phyloP scores from a whole-genome alignment of 2,888 invertebrate genomes.

The Endotricha flammealis region DNA sequence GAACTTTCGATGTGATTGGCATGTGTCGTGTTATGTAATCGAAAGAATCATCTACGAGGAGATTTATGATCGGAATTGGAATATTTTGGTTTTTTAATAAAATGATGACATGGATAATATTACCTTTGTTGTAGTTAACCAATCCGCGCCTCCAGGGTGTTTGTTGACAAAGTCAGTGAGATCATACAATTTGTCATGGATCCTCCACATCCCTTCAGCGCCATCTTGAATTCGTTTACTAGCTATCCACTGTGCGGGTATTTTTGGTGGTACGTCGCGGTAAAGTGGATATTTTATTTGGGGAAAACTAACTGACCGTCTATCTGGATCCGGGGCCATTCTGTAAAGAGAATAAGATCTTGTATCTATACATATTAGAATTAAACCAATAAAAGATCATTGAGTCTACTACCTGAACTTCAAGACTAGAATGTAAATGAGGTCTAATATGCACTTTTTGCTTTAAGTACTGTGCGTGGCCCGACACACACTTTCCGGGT shows the following conservation, averaged over 20 bases:
- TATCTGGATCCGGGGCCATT: slow-evolving; percentile 49
- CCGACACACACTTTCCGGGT: too few species aligned
- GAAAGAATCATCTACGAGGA: too few species aligned
- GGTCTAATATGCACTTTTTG: too few species aligned
- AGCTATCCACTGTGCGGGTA: slow-evolving; percentile 78
- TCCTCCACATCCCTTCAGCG: slow-evolving; percentile 88
- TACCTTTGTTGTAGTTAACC: slow-evolving; percentile 84
- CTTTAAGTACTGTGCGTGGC: too few species aligned
- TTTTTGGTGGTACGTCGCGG: slow-evolving; percentile 58
- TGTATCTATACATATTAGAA: too few species aligned
- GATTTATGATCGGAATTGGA: too few species aligned
- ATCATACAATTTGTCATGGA: slow-evolving; percentile 90
- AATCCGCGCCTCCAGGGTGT: slow-evolving; percentile 93
- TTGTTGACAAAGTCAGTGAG: slow-evolving; percentile 85
- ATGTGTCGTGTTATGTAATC: too few species aligned
- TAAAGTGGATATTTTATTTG: slow-evolving; percentile 67
- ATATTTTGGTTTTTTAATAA: too few species aligned
- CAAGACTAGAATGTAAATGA: too few species aligned
- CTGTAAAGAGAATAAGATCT: neutral
- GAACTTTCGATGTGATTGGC: too few species aligned
- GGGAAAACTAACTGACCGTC: slow-evolving; percentile 63
- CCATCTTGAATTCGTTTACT: slow-evolving; percentile 83
- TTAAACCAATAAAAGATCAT: too few species aligned
- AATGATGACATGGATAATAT: neutral
- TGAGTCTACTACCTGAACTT: too few species aligned